Base-by-base conservation (phyloP, 2,888 invertebrate species). In the Euphydryas editha region DNA sequence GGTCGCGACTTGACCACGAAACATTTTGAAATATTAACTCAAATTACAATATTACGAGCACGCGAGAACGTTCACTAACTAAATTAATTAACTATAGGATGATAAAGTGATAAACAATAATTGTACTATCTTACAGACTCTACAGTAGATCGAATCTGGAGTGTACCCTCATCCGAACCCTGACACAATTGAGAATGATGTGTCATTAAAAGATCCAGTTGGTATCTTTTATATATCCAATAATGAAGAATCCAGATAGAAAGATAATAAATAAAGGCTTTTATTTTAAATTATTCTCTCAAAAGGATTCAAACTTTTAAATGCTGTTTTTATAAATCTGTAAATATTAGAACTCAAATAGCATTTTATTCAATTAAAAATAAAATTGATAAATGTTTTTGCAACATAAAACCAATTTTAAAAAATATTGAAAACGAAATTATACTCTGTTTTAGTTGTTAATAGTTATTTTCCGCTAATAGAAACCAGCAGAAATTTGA, bases 401-500 rank as follows among this genome's bases (percentile, higher is more conserved):
- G 42, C 5, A n/a, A 39, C 39, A 13, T 11, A 44, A n/a, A 44
- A 44, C n/a, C 5, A 44, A n/a, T n/a, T n/a, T n/a, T 44, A 44
- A n/a, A 44, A 44, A n/a, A 6, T 13, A 13, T 11, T 1, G 13
- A 24, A 51, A 15, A 61, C 56, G 21, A 39, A 65, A 61, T 60
- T 65, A 57, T 55, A 37, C 24, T 51, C 39, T 46, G 46, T 57
- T 39, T 56, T 39, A 30, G 18, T 39, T 36, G 46, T 18, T 17
- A 44, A 30, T 59, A 62, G 46, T 62, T 67, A 54, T 67, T 63
- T 59, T 59, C 42, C 63, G 39, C 39, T 44, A 60, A 65, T 64
- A 70, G 36, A 57, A 65, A 39, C 58, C 46, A 63, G 51, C 56
- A 24, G 59, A 65, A 64, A 67, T 67, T 67, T 62, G 55, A 69